Evolutionary conservation across 2,113 vertebrate genomes (phyloP), one percentile per base, ranked within the genome.

Genomic region (Istiophorus platypterus): DNA sequence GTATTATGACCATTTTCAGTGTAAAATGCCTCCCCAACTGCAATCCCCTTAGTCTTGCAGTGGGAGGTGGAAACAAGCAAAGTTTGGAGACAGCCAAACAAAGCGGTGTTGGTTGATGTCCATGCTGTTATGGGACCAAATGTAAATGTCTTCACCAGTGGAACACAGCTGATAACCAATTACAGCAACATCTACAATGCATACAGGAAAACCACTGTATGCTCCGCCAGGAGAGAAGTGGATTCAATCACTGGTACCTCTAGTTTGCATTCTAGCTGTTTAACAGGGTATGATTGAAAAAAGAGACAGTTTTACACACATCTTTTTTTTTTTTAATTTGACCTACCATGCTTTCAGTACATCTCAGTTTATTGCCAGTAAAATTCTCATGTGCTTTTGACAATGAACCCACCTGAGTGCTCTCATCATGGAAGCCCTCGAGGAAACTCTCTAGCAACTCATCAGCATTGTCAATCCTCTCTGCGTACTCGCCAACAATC

Each of bases 401-500:
- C 1, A 14, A 15, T n/a, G 2, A 42, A 62, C 88, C 27, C 90
- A 97, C 98, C 96, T 99, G 98, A 22, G 98, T 99, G 88, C 98
- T 99, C 94, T 99, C 98, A 71, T 99, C 98, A 8, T 99, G 98
- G 92, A 99, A 99, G 31, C 98, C 98, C 84, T 99, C 98, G 15
- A 99, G 92, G 86, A 99, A 99, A 85, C 98, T 99, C 93, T 99
- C 98, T 72, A 99, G 82, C 88, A 99, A 92, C 83, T 99, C 98
- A 42, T 99, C 98, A 0, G 98, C 98, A 2, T 99, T 99, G 93
- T 99, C 98, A 27, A 99, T 99, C 76, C 98, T 95, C 81, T 99
- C 98, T 0, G 98, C 98, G 4, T 99, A 99, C 84, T 99, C 98
- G 0, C 98, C 98, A 78, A 99, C 98, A n/a, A 99, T 99, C 98